Conservation (phyloP, 2,888 invertebrate species). For the Drosophila gaucha region DNA sequence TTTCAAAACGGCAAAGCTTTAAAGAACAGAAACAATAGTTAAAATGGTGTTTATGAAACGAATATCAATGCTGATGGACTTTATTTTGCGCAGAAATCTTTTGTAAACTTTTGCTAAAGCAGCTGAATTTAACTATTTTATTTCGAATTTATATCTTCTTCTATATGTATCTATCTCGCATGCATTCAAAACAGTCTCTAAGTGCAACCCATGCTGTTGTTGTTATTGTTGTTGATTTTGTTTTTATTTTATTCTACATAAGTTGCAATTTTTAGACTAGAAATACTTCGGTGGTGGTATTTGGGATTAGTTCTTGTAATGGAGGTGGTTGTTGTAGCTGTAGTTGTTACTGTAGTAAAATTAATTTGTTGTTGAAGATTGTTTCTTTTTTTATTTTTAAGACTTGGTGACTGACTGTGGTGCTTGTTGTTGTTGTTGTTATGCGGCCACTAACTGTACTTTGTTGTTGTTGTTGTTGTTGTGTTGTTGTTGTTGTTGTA, state of each 20-base stretch:
- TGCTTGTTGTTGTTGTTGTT: slow-evolving; percentile 58
- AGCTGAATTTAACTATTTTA: too few relatives aligned
- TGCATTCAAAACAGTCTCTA: slow-evolving; percentile 9
- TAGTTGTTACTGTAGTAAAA: slow-evolving; percentile 16
- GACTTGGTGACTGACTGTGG: slow-evolving; percentile 39
- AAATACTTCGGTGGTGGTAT: slow-evolving; percentile 32
- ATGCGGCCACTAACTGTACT: slow-evolving; percentile 74
- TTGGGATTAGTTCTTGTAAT: slow-evolving; percentile 49
- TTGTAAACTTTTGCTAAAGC: too few relatives aligned
- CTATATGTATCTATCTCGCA: too few relatives aligned
- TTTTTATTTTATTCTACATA: slow-evolving; percentile 24
- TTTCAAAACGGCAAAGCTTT: too few relatives aligned
- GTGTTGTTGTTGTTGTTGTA: slow-evolving; percentile 57
- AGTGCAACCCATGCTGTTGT: slow-evolving; percentile 20
- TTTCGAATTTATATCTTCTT: too few relatives aligned
- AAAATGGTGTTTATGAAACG: neutral
- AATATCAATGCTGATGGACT: neutral
- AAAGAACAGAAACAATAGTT: too few relatives aligned
- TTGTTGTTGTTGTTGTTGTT: slow-evolving; percentile 38
- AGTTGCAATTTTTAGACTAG: slow-evolving; percentile 4
- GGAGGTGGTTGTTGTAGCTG: slow-evolving; percentile 31
- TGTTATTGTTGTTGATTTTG: neutral
- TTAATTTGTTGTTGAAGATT: slow-evolving; percentile 13
- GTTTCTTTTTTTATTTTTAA: slow-evolving; percentile 25
- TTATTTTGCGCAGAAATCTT: neutral